phyloP scores from a whole-genome alignment of 1,140 invertebrate genomes.

The Adelges cooleyi region DNA sequence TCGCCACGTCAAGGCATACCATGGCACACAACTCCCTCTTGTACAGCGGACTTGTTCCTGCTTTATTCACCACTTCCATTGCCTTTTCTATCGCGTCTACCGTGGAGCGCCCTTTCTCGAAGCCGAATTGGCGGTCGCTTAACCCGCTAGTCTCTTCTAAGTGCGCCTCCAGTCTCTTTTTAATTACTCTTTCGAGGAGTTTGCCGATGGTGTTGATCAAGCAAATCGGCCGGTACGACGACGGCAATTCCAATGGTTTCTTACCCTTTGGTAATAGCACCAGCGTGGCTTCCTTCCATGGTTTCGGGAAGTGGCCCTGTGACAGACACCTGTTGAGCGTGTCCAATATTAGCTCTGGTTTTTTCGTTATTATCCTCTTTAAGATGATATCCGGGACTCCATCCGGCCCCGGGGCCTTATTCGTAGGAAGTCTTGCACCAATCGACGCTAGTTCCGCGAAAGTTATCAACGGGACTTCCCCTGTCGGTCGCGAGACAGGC shows the following conservation, averaged over 20 bases:
- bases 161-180: neutral
- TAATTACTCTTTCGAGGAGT: neutral
- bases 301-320: neutral
- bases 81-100: neutral
- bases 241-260: neutral
- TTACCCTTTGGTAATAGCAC: neutral
- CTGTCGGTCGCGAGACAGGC: too few relatives aligned
- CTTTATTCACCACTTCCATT: neutral
- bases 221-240: neutral
- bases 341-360: neutral
- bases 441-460: neutral
- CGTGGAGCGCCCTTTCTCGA: neutral
- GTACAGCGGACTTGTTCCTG: neutral
- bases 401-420: neutral
- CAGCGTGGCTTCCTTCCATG: neutral
- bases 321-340: neutral
- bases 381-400: neutral
- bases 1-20: neutral
- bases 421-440: neutral
- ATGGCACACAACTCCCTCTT: neutral
- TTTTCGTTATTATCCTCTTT: neutral
- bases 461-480: neutral
- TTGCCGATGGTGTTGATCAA: neutral
- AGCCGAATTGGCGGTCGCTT: neutral
- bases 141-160: neutral